Evolutionary conservation across 2,797 vertebrate species (phyloP), one percentile per base, ranked within the genome.

Genomic region (Fratercula arctica): DNA sequence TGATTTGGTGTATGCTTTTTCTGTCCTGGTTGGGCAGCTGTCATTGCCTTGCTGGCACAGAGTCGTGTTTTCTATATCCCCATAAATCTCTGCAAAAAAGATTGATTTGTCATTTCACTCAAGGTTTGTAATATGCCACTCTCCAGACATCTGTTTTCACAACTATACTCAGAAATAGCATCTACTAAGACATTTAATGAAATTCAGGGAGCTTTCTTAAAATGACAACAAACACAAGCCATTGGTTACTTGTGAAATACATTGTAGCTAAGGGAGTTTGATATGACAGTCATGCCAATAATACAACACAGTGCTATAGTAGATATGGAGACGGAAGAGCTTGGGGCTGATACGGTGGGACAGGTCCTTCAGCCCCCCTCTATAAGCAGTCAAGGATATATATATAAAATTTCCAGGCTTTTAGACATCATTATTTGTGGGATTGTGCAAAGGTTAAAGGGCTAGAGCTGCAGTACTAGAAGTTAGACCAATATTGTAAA

Each of bases 101-200:
- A 86, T 50, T 70, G 54, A 93, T 90, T 35, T 95, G 80, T 95
- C 76, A 43, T 92, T 91, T 93, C 89, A 78, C 69, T 95, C 59
- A 16, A 59, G 70, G 86, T 86, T 91, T 94, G 94, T 51, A 82
- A 39, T 51, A 25, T 1, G 2, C 51, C 51, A 7, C 80, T 95
- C 90, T 86, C 59, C 51, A 93, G 91, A 45, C 85, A 67, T 95
- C 87, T 89, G 59, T 54, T 90, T 82, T 83, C 88, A 70, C 60
- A 83, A 21, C 43, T 73, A 11, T 3, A 0, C 70, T 89, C 90
- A 67, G 59, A 95, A 93, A 94, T 91, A 89, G 63, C 88, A 66
- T 84, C 90, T 87, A 6, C 83, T 46, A 63, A 90, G 83, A 53
- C 37, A 23, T 37, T 53, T 56, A 67, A 74, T 63, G 80, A 79